phyloP scores from a whole-genome alignment of 2,113 vertebrate genomes.

The Anguilla rostrata region DNA sequence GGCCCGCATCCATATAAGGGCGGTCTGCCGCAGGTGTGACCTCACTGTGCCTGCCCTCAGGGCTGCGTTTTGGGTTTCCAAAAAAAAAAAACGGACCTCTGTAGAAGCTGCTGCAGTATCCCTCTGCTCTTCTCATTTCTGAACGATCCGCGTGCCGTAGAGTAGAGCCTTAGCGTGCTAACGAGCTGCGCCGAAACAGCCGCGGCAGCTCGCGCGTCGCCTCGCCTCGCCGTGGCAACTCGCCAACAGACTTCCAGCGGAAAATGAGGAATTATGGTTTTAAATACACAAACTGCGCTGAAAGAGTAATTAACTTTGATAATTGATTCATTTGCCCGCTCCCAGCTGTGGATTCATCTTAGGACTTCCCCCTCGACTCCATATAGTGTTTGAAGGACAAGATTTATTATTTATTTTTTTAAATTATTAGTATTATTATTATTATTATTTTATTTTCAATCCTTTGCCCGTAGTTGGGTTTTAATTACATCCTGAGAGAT shows the following conservation, averaged over 20 bases:
- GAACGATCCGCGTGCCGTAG: too few relatives aligned
- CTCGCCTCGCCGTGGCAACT: neutral
- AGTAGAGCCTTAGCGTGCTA: too few relatives aligned
- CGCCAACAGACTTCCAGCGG: constrained; percentile 30
- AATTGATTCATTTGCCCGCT: constrained; percentile 32
- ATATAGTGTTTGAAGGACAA: constrained; percentile 24
- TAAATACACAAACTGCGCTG: constrained; percentile 13
- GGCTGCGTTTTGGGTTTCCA: neutral
- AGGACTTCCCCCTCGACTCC: constrained; percentile 17
- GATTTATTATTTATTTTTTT: constrained; percentile 5
- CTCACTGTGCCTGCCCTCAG: neutral
- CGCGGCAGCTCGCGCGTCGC: constrained; percentile 5
- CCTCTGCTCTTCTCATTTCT: constrained; percentile 23
- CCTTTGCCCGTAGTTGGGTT: constrained; percentile 19
- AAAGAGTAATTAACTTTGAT: constrained; percentile 34
- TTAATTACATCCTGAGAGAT: constrained; percentile 22
- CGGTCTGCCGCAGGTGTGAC: neutral
- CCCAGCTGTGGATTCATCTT: constrained; percentile 23
- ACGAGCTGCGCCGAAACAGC: constrained; percentile 17
- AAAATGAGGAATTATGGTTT: constrained; percentile 38
- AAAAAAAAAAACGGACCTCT: neutral
- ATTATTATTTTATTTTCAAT: neutral
- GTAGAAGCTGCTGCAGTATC: constrained; percentile 35
- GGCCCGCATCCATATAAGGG: neutral
- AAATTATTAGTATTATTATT: too few relatives aligned